Conservation (phyloP, 2,113 vertebrate species). For the Nesoenas mayeri region DNA sequence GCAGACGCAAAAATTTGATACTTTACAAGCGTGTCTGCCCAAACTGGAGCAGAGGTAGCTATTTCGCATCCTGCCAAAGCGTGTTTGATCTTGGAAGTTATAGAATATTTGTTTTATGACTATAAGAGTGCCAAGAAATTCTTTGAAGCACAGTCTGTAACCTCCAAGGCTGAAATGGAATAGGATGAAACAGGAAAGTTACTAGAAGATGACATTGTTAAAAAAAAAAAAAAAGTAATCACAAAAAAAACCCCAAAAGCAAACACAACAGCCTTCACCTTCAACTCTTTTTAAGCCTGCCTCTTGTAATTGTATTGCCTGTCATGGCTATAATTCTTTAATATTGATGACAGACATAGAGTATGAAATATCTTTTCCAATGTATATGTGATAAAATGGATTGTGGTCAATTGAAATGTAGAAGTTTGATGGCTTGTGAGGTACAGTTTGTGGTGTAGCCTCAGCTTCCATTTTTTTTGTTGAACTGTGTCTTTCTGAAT, state of each 20-base stretch:
- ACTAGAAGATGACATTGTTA: conserved; percentile 35
- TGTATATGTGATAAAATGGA: not conserved
- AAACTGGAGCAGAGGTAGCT: conserved; percentile 51
- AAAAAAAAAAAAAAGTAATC: not conserved
- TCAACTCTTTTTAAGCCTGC: not conserved
- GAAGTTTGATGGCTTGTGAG: conserved; percentile 22
- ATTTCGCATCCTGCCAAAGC: conserved; percentile 37
- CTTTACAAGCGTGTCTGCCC: not conserved
- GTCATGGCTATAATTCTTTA: conserved; percentile 42
- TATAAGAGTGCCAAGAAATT: conserved; percentile 59
- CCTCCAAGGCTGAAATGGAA: conserved; percentile 50
- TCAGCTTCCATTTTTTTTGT: not conserved
- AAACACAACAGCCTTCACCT: not conserved
- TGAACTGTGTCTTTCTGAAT: not conserved
- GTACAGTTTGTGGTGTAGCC: not conserved
- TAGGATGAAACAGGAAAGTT: conserved; percentile 55
- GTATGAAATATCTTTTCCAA: conserved; percentile 16
- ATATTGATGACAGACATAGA: not conserved
- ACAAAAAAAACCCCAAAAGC: not conserved
- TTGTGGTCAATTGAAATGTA: conserved; percentile 30
- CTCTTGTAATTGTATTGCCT: conserved; percentile 44
- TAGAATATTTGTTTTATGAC: conserved; percentile 63
- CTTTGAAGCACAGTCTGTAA: conserved; percentile 61
- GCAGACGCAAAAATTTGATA: conserved; percentile 54
- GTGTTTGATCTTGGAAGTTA: conserved; percentile 63